Evolutionary conservation across 2,113 vertebrate species (phyloP).

Genomic region (Nerophis lumbriciformis): DNA sequence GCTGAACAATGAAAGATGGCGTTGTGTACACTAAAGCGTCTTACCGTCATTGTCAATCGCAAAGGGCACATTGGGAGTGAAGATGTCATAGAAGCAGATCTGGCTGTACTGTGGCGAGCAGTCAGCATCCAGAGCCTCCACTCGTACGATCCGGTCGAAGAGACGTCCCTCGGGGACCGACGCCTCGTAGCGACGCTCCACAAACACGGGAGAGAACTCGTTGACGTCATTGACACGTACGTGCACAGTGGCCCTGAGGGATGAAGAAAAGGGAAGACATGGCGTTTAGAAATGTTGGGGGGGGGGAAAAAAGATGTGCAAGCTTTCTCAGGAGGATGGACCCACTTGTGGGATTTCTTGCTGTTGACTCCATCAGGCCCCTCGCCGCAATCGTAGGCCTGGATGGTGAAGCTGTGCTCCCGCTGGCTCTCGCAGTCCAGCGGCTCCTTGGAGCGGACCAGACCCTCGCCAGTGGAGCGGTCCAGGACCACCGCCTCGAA

Average conservation of each 20-base stretch:
- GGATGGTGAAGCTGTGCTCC: slow-evolving; percentile 97
- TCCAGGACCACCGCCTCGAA: slow-evolving; percentile 97
- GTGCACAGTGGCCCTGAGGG: slow-evolving; percentile 87
- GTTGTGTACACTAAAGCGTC: slow-evolving; percentile 21
- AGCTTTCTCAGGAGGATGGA: neutral
- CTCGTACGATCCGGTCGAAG: slow-evolving; percentile 87
- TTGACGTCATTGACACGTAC: slow-evolving; percentile 97
- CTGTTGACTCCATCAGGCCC: slow-evolving; percentile 90
- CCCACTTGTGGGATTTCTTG: slow-evolving; percentile 99
- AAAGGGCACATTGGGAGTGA: slow-evolving; percentile 93
- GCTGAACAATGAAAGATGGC: no score
- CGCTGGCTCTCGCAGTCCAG: slow-evolving; percentile 95
- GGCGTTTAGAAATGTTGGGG: slow-evolving; percentile 5
- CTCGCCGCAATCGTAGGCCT: slow-evolving; percentile 97
- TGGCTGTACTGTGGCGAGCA: slow-evolving; percentile 98
- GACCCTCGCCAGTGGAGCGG: slow-evolving; percentile 91
- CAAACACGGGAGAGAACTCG: slow-evolving; percentile 94
- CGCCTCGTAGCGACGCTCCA: slow-evolving; percentile 86
- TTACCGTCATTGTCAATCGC: slow-evolving; percentile 96
- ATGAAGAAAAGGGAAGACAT: neutral
- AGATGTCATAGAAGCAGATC: slow-evolving; percentile 98
- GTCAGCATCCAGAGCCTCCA: slow-evolving; percentile 93
- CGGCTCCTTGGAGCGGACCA: slow-evolving; percentile 92
- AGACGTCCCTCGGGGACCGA: slow-evolving; percentile 90
- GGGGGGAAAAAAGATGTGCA: no score